Evolutionary conservation across 2,797 vertebrate genomes (phyloP).

Genomic region (Emydoidea blandingii): DNA sequence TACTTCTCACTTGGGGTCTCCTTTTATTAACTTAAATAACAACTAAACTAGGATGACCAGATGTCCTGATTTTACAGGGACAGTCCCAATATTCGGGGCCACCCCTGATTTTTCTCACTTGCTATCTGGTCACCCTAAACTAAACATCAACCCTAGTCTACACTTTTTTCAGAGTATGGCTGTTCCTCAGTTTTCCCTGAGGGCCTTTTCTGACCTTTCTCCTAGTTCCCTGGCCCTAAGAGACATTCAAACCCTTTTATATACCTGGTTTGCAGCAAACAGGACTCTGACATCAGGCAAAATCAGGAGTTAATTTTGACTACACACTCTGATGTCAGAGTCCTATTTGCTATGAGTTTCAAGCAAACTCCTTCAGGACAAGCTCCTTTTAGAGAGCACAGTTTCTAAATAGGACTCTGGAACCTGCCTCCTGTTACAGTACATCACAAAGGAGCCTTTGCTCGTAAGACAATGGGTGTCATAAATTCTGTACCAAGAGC

Average conservation of each 20-base stretch:
- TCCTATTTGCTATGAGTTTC: background rate
- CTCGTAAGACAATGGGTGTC: background rate
- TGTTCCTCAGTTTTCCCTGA: background rate
- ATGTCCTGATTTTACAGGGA: too few species aligned
- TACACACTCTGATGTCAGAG: fast-evolving
- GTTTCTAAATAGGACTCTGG: background rate
- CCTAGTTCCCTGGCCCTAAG: background rate
- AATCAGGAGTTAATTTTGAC: conserved; percentile 23
- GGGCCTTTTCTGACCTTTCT: background rate
- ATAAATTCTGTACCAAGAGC: background rate
- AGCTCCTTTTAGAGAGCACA: background rate
- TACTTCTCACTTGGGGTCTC: conserved; percentile 40
- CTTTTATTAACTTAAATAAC: conserved; percentile 38
- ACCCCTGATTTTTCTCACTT: too few species aligned
- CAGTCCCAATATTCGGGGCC: too few species aligned
- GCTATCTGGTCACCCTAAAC: too few species aligned
- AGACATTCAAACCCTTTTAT: background rate
- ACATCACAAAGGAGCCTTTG: background rate
- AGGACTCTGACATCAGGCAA: background rate
- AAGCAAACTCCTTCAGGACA: background rate
- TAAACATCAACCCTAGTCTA: conserved; percentile 1
- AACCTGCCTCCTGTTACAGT: background rate
- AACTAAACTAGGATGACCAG: background rate
- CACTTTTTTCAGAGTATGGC: conserved; percentile 41
- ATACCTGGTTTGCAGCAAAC: background rate